Evolutionary conservation across 2,113 vertebrate species (phyloP).

Genomic region (Hystrix brachyura): DNA sequence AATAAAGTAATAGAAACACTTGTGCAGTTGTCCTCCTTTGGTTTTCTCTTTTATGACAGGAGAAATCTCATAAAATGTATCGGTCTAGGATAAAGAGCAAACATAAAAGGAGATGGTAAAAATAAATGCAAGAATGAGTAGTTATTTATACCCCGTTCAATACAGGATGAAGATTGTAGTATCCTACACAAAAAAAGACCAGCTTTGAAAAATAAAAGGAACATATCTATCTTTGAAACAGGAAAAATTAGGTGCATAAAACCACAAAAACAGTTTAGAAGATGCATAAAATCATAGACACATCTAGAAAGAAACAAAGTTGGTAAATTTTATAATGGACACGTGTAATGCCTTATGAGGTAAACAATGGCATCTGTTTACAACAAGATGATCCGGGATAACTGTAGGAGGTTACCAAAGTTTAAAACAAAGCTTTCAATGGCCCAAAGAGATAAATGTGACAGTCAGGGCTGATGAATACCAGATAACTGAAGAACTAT

Average conservation of each 20-base stretch:
- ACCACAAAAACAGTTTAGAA: not conserved
- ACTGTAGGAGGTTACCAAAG: not conserved
- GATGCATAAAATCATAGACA: not conserved
- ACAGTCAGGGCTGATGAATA: not conserved
- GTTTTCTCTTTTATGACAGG: not conserved
- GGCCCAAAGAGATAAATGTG: not conserved
- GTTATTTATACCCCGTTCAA: not conserved
- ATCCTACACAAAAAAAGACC: not conserved
- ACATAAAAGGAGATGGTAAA: not conserved
- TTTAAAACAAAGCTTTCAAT: not conserved
- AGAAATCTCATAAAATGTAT: not conserved
- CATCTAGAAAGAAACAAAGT: conserved; percentile 10
- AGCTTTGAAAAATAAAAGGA: not conserved
- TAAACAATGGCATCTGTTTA: not conserved
- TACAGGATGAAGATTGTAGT: not conserved
- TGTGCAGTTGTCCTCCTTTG: not conserved
- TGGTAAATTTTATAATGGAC: not conserved
- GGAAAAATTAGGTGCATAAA: conserved; percentile 9
- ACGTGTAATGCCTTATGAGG: not conserved
- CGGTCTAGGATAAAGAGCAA: not conserved
- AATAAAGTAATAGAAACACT: not conserved
- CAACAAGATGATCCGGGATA: not conserved
- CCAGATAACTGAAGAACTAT: not conserved
- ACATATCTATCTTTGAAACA: not conserved
- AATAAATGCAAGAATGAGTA: not conserved